These are phyloP conservation scores for Anabacerthia variegaticeps DNA, from an alignment of 2,797 vertebrate genomes.

Conservation along the genomic window DNA sequence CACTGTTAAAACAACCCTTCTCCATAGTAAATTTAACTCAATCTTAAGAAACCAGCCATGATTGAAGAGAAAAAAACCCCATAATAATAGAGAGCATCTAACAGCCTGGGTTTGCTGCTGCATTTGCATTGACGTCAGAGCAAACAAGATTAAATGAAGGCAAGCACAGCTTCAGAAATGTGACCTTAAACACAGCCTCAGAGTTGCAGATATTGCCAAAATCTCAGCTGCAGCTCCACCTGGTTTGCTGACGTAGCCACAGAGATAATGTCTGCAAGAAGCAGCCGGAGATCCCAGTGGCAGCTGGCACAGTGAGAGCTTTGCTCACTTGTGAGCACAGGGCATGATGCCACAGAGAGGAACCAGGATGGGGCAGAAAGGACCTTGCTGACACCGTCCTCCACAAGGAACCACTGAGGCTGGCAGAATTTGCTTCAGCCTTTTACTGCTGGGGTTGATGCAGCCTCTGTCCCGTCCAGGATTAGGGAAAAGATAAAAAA, in stretches of 20 bases:
- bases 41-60: slow-evolving; percentile 5
- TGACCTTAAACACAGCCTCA: slow-evolving; percentile 57
- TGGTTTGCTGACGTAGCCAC: slow-evolving; percentile 1
- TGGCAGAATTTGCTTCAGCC: background rate
- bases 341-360: background rate
- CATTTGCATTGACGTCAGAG: slow-evolving; percentile 70
- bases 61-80: slow-evolving; percentile 6
- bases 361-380: background rate
- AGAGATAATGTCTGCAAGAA: background rate
- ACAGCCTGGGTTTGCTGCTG: slow-evolving; percentile 53
- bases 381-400: background rate
- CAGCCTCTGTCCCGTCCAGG: background rate
- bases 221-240: slow-evolving; percentile 16
- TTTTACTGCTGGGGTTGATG: background rate
- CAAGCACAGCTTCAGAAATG: slow-evolving; percentile 59
- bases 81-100: slow-evolving; percentile 19
- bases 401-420: background rate
- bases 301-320: background rate
- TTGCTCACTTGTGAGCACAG: background rate
- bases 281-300: background rate
- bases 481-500: background rate
- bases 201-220: slow-evolving; percentile 47
- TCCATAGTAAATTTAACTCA: slow-evolving; percentile 21
- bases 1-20: background rate
- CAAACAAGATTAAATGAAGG: slow-evolving; percentile 69